phyloP scores from a whole-genome alignment of 2,113 vertebrate species.

The Sinocyclocheilus rhinocerous region DNA sequence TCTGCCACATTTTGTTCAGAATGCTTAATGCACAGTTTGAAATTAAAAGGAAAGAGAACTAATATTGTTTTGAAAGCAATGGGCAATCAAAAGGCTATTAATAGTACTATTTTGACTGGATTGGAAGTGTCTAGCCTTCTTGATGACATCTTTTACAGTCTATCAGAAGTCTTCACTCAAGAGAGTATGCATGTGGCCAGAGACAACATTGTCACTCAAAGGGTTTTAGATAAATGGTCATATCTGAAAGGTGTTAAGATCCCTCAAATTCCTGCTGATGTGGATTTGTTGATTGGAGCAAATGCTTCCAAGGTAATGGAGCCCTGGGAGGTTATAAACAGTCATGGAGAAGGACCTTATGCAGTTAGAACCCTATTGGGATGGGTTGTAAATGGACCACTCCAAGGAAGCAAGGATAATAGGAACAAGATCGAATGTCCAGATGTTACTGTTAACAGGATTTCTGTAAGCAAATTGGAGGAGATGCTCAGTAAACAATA shows the following conservation, averaged over 20 bases:
- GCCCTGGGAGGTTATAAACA: constrained; percentile 13
- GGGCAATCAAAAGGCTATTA: not conserved
- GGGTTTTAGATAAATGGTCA: not conserved
- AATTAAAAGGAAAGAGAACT: not conserved
- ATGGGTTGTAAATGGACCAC: constrained; percentile 2
- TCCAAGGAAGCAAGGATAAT: not conserved
- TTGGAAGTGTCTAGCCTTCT: not conserved
- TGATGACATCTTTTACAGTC: not conserved
- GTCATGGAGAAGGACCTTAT: constrained; percentile 1
- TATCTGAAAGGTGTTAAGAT: not conserved
- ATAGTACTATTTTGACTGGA: not conserved
- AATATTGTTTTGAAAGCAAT: not conserved
- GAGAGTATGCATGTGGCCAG: not conserved
- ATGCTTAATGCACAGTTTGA: constrained; percentile 2
- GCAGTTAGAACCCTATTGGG: not conserved
- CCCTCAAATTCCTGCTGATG: constrained; percentile 1
- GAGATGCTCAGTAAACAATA: not conserved
- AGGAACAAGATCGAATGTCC: not conserved
- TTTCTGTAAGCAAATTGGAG: not conserved
- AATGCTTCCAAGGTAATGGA: constrained; percentile 1
- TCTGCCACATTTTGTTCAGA: constrained; percentile 19
- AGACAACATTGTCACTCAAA: not conserved
- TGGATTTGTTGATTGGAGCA: not conserved
- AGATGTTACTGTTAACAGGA: constrained; percentile 10
- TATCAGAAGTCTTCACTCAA: not conserved